Evolutionary conservation across 2,797 vertebrate genomes (phyloP).

Genomic region (Choloepus didactylus): DNA sequence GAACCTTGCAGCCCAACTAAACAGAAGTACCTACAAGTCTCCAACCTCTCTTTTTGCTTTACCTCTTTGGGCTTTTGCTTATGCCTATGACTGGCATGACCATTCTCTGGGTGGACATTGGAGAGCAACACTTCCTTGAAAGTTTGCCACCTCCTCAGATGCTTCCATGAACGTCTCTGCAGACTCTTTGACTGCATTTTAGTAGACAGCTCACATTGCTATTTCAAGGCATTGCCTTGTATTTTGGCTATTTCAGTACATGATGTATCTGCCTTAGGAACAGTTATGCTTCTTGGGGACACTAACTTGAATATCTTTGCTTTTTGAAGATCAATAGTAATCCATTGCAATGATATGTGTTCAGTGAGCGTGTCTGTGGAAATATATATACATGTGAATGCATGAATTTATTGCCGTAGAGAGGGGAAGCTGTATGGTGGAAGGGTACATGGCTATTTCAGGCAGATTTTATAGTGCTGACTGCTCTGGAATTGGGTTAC

Average conservation of each 20-base stretch:
- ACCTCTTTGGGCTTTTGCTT: not conserved
- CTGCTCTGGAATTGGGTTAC: not conserved
- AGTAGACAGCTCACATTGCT: not conserved
- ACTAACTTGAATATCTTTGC: not conserved
- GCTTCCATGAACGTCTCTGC: too few species aligned
- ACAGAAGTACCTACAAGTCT: not conserved
- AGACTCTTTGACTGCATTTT: not conserved
- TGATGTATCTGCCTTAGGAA: not conserved
- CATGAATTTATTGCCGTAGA: not conserved
- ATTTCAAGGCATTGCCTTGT: not conserved
- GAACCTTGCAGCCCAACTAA: not conserved
- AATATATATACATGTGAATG: not conserved
- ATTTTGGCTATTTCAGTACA: not conserved
- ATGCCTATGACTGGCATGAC: fast-evolving
- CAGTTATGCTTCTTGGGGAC: not conserved
- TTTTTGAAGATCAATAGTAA: not conserved
- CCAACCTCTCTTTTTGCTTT: too few species aligned
- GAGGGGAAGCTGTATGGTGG: not conserved
- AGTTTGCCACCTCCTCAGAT: too few species aligned
- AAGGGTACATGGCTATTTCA: not conserved
- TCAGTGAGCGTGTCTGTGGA: not conserved
- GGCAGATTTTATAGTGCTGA: not conserved
- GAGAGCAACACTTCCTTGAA: not conserved
- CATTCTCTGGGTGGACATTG: fast-evolving
- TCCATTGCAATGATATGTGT: too few species aligned